A percentile compares a stretch with the other conserved stretches of the same genome.
Evolutionary conservation across 2,888 invertebrate genomes (phyloP).

Genomic region (Bruchidius siliquastri): DNA sequence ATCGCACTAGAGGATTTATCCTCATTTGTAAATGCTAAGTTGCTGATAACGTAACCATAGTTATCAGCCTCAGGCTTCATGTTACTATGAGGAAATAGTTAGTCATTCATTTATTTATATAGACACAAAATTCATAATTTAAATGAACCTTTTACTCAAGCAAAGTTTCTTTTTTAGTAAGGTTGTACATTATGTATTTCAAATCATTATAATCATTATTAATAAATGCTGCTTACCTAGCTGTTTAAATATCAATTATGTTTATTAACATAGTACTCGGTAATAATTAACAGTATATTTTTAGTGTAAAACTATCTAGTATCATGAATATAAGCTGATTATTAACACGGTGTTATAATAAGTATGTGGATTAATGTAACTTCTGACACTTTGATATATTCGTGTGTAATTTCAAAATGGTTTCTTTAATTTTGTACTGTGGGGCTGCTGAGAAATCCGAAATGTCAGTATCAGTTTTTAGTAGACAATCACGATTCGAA

Average conservation of each 20-base stretch:
- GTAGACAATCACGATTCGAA: too few species aligned
- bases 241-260: background rate
- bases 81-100: background rate
- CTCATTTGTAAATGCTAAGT: background rate
- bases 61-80: background rate
- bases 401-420: too few species aligned
- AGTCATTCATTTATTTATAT: background rate
- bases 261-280: background rate
- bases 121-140: background rate
- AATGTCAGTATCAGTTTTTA: too few species aligned
- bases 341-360: background rate
- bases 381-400: too few species aligned
- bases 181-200: background rate
- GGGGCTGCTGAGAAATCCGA: too few species aligned
- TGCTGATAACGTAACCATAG: background rate
- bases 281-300: background rate
- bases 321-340: background rate
- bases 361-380: background rate
- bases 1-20: too few species aligned
- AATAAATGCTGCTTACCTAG: background rate
- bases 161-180: background rate
- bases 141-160: background rate
- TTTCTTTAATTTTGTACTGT: too few species aligned
- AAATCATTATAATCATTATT: background rate
- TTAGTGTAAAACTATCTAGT: background rate